These are phyloP conservation scores for Syngnathus scovelli DNA, from an alignment of 2,113 vertebrate genomes.

Conservation along the genomic window DNA sequence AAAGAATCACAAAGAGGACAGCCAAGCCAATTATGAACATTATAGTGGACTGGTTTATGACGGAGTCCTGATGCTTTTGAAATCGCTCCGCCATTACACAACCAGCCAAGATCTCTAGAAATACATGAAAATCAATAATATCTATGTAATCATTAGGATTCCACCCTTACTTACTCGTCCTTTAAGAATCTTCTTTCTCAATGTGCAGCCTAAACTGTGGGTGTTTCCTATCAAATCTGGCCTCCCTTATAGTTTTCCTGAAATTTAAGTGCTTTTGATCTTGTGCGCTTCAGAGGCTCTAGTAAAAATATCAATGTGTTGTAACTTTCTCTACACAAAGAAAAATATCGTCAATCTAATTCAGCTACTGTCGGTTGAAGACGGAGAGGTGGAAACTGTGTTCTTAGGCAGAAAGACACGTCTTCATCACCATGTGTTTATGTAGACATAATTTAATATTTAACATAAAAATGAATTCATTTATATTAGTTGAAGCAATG, in stretches of 20 bases:
- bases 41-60: neutral
- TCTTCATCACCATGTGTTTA: neutral
- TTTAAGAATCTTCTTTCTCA: too few relatives aligned
- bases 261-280: too few relatives aligned
- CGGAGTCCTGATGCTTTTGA: neutral
- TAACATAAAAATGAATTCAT: neutral
- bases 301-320: too few relatives aligned
- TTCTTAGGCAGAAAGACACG: neutral
- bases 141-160: neutral
- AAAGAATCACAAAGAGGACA: neutral
- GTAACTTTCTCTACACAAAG: too few relatives aligned
- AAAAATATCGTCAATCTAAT: too few relatives aligned
- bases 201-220: too few relatives aligned
- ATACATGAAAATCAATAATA: neutral
- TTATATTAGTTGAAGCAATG: neutral
- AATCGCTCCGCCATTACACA: neutral
- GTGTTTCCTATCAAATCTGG: too few relatives aligned
- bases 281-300: too few relatives aligned
- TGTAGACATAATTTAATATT: neutral
- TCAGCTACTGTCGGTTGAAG: too few relatives aligned
- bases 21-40: neutral
- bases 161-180: neutral
- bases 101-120: neutral
- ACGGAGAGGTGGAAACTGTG: too few relatives aligned
- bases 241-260: too few relatives aligned